phyloP scores from a whole-genome alignment of 2,888 invertebrate genomes.

The Meta bourneti region DNA sequence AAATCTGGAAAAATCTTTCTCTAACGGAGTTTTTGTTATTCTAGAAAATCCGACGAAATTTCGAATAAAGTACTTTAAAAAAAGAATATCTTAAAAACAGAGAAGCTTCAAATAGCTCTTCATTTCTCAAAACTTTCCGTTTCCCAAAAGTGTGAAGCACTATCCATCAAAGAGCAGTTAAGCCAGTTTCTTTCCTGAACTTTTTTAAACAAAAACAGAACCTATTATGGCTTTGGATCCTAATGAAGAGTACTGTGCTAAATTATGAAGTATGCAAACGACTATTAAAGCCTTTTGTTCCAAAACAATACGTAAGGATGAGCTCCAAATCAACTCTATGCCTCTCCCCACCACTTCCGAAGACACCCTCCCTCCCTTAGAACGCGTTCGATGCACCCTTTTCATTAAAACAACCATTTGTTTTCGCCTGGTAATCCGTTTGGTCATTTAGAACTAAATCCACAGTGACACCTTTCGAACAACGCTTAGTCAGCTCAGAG shows the following conservation, averaged over 20 bases:
- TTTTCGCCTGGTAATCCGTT: constrained; percentile 44
- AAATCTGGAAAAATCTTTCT: too few species aligned
- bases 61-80: too few species aligned
- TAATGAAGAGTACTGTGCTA: neutral
- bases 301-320: constrained; percentile 56
- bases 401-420: constrained; percentile 67
- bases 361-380: constrained; percentile 7
- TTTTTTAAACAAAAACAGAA: neutral
- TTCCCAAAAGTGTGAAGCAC: neutral
- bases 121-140: neutral
- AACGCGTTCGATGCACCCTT: constrained; percentile 32
- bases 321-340: constrained; percentile 12
- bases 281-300: constrained; percentile 45
- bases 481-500: neutral
- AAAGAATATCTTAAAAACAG: too few species aligned
- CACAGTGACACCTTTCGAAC: constrained; percentile 45
- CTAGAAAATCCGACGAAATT: too few species aligned
- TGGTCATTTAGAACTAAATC: constrained; percentile 42
- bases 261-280: constrained; percentile 47
- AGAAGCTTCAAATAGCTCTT: neutral
- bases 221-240: neutral
- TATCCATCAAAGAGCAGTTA: neutral
- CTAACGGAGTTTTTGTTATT: too few species aligned
- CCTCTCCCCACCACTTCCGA: constrained; percentile 3
- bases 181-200: neutral